Evolutionary conservation across 2,888 invertebrate genomes (phyloP).

Genomic region (Aporophyla lueneburgensis): DNA sequence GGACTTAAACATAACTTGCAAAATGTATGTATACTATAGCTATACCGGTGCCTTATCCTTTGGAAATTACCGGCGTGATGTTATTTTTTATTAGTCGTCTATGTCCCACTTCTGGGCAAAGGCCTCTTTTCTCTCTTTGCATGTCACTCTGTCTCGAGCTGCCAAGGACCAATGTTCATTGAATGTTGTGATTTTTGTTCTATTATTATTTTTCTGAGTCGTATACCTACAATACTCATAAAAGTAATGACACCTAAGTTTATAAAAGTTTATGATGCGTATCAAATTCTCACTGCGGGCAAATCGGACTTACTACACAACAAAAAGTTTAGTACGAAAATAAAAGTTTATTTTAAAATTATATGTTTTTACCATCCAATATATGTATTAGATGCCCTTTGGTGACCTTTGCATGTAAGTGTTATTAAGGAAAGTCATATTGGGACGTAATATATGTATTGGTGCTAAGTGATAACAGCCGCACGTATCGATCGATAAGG

Average conservation of each 20-base stretch:
- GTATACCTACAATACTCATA: background rate
- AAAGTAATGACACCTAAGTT: slow-evolving; percentile 10
- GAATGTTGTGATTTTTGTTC: too few species aligned
- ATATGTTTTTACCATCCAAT: slow-evolving; percentile 4
- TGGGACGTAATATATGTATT: background rate
- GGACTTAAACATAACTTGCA: too few species aligned
- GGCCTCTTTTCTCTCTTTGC: too few species aligned
- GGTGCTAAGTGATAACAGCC: background rate
- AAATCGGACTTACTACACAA: slow-evolving; percentile 12
- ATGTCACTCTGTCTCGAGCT: too few species aligned
- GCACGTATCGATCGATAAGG: too few species aligned
- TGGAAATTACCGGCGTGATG: too few species aligned
- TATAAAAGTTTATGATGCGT: slow-evolving; percentile 14
- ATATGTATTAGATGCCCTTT: slow-evolving; percentile 1
- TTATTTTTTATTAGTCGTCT: too few species aligned
- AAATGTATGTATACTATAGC: too few species aligned
- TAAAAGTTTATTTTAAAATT: background rate
- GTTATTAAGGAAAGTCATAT: slow-evolving; percentile 22
- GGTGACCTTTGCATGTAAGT: slow-evolving; percentile 16
- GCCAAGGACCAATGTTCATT: too few species aligned
- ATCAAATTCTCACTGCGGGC: slow-evolving; percentile 9
- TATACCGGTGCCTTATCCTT: too few species aligned
- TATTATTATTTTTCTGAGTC: background rate
- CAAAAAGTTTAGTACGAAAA: slow-evolving; percentile 23
- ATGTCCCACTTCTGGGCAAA: too few species aligned